These are phyloP conservation scores for Etheostoma nigrum DNA, from an alignment of 2,797 vertebrate species.

Conservation along the genomic window DNA sequence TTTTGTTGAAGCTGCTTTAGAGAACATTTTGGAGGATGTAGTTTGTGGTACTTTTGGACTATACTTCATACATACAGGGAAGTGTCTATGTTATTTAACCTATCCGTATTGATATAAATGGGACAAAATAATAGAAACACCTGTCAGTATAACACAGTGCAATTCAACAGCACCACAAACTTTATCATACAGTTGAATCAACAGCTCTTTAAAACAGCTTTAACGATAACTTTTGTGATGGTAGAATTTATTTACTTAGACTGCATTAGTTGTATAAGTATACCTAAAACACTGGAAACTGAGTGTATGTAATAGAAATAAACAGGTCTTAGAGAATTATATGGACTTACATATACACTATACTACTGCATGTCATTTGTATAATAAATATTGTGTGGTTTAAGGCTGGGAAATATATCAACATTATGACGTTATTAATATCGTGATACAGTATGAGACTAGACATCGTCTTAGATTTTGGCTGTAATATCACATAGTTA, in stretches of 20 bases:
- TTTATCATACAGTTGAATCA: background rate
- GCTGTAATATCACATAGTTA: too few relatives aligned
- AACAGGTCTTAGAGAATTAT: background rate
- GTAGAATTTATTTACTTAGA: background rate
- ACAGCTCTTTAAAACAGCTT: background rate
- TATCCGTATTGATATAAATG: background rate
- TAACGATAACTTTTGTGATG: background rate
- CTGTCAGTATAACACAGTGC: background rate
- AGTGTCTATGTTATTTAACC: background rate
- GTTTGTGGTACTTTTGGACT: background rate
- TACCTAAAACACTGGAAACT: background rate
- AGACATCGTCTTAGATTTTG: too few relatives aligned
- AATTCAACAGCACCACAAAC: constrained; percentile 6
- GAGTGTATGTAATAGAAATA: background rate
- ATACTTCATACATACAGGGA: background rate
- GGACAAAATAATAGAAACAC: background rate
- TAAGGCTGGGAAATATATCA: too few relatives aligned
- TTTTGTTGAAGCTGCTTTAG: background rate
- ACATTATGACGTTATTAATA: too few relatives aligned
- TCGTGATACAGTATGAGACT: too few relatives aligned
- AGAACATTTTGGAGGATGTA: background rate
- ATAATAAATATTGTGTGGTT: too few relatives aligned
- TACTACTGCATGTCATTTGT: too few relatives aligned
- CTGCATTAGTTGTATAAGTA: background rate
- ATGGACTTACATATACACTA: too few relatives aligned